Percentiles rank a stretch among this genome's conserved stretches.
Conservation (phyloP, 2,888 invertebrate genomes). For the Plagodis pulveraria region DNA sequence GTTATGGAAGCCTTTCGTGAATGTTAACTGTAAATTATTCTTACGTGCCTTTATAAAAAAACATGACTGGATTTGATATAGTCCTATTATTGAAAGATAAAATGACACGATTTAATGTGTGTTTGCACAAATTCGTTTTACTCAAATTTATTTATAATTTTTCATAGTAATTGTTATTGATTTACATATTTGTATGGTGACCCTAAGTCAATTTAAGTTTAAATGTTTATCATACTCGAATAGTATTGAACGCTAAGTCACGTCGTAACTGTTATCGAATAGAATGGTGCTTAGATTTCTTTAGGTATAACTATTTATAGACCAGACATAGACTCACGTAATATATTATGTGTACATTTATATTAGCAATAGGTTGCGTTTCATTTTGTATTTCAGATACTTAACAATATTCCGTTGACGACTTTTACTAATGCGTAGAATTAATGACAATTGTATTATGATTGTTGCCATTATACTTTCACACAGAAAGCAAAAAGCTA, state of each 20-base stretch:
- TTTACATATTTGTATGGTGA: slow-evolving; percentile 68
- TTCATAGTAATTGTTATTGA: slow-evolving; percentile 59
- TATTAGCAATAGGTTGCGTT: slow-evolving; percentile 55
- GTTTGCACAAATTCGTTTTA: slow-evolving; percentile 79
- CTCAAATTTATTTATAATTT: slow-evolving; percentile 65
- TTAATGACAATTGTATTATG: slow-evolving; percentile 39
- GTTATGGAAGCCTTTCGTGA: slow-evolving; percentile 49
- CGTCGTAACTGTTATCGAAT: slow-evolving; percentile 79
- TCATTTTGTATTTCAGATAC: slow-evolving; percentile 46
- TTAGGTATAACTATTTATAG: slow-evolving; percentile 72
- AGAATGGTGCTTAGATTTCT: slow-evolving; percentile 84
- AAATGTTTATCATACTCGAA: slow-evolving; percentile 66
- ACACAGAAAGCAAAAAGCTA: slow-evolving; percentile 46
- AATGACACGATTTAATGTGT: slow-evolving; percentile 70
- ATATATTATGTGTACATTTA: slow-evolving; percentile 50
- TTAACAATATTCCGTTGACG: slow-evolving; percentile 43
- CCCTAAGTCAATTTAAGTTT: slow-evolving; percentile 74
- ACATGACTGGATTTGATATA: slow-evolving; percentile 79
- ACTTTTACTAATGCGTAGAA: slow-evolving; percentile 53
- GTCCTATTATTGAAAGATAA: slow-evolving; percentile 65
- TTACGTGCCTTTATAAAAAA: slow-evolving; percentile 79
- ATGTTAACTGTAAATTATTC: slow-evolving; percentile 76
- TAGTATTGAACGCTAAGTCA: slow-evolving; percentile 81
- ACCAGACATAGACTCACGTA: slow-evolving; percentile 59
- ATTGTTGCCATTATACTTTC: slow-evolving; percentile 54